Evolutionary conservation across 2,797 vertebrate species (phyloP), one percentile per base, ranked within the genome.

Genomic region (Periparus ater): DNA sequence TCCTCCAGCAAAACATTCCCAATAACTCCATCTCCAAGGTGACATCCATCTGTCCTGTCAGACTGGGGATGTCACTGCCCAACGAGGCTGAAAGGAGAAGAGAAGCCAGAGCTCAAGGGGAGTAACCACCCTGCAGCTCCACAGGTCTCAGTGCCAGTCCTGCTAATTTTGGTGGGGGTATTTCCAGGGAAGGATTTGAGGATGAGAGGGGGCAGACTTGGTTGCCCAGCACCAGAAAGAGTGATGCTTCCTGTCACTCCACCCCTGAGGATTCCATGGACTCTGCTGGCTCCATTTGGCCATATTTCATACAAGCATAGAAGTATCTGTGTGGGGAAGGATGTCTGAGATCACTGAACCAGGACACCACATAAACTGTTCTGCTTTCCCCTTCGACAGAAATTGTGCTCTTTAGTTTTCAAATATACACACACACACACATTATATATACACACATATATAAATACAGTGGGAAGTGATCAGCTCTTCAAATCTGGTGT

Each of bases 71-170:
- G 34, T 10, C 47, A 5, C 10, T 20, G 11, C 23, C 54, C 9
- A 7, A 2, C 1, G 3, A 27, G 17, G 36, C 30, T 0, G 0
- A 54, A 60, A 34, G 13, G 19, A 65, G 44, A 74, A 2, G 2
- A 18, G 6, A 7, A 44, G 15, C 54, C 19, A 22, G 6, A 15
- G 17, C 5, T 32, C 11, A 30, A 23, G 21, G 29, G n/a, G 4
- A 61, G 9, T 5, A 38, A 20, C 8, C 13, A 40, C 12, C 3
- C 14, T 5, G 2, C 5, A 36, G 5, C 3, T 7, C 1, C 23
- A 11, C 1, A 38, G 17, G 0, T 48, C 17, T 60, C 15, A 1
- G 32, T 38, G 25, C 4, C 4, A 27, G 30, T 4, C 29, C 18
- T 29, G 18, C 8, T 80, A 4, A 67, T 16, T 32, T 26, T 48